Base-by-base conservation (phyloP, 2,797 vertebrate genomes). In the Anabacerthia variegaticeps region DNA sequence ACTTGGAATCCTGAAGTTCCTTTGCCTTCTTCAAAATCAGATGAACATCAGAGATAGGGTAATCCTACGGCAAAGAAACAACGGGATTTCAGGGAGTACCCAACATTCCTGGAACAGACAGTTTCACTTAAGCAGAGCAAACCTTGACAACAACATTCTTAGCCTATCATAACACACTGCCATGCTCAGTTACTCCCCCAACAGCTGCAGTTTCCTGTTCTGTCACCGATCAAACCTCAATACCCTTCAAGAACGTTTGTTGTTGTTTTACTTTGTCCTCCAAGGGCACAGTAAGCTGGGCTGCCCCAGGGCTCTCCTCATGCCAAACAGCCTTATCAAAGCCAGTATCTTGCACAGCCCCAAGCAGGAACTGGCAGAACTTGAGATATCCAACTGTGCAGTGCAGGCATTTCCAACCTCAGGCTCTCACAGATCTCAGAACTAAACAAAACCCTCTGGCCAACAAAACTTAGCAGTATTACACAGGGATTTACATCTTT, bases 41-140 rank as follows among this genome's bases (percentile, higher is more conserved):
- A 94, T 98, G 98, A 68, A 99, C 99, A 36, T 99, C 99, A 27
- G 99, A 98, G 97, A 99, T 99, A 13, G 99, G 99, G 91, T 99
- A 99, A 96, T 99, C 99, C 99, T 99, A 85, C 30, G 66, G 73
- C 52, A 61, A 96, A 34, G 83, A 80, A 85, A 36, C 18, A 36
- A 85, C 77, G 30, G 1, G 9, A 67, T 27, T 2, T 22, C 46
- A 78, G 44, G 36, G 23, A 65, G 39, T 59, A 16, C n/a, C 52
- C 14, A 34, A 18, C 7, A 9, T 34, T 69, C 67, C 36, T 66
- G n/a, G n/a, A 14, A 36, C 11, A 20, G 26, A 9, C 24, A 23
- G 23, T 39, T 48, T 34, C 6, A 2, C 63, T 44, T 9, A 19
- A 58, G 43, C 32, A 51, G 34, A 13, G 27, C 51, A 59, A 88